These are phyloP conservation scores for Trogon surrucura DNA, from an alignment of 2,113 vertebrate species.

Conservation along the genomic window DNA sequence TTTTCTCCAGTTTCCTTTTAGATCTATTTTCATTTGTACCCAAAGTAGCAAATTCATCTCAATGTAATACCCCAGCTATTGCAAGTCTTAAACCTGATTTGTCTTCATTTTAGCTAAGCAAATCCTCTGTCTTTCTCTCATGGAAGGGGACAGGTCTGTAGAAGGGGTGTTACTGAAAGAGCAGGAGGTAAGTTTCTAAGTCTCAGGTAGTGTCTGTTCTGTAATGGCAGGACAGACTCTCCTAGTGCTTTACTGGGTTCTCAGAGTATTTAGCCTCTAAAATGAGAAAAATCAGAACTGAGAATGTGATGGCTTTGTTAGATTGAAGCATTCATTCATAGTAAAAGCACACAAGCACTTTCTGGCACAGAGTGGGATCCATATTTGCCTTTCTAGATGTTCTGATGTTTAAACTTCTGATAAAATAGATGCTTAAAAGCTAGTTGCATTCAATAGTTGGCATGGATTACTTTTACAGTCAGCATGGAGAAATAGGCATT, in stretches of 20 bases:
- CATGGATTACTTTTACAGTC: background rate
- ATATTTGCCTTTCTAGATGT: background rate
- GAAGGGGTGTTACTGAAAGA: background rate
- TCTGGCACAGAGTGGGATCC: background rate
- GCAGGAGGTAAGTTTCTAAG: background rate
- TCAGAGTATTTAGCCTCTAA: background rate
- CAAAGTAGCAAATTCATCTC: background rate
- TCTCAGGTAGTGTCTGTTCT: background rate
- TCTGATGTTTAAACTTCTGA: background rate
- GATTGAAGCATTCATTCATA: background rate
- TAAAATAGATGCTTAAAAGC: background rate
- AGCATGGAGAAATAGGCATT: background rate
- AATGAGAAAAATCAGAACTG: background rate
- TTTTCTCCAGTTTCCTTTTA: background rate
- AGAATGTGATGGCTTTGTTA: background rate
- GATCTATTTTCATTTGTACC: background rate
- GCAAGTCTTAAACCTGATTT: background rate
- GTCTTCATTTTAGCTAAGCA: background rate
- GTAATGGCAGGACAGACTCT: background rate
- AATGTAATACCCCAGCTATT: background rate
- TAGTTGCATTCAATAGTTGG: background rate
- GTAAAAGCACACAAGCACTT: background rate
- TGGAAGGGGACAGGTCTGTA: background rate
- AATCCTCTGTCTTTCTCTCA: background rate
- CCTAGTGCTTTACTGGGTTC: background rate